Conservation (phyloP, 2,888 invertebrate genomes). For the Stenolophus ochropezus region DNA sequence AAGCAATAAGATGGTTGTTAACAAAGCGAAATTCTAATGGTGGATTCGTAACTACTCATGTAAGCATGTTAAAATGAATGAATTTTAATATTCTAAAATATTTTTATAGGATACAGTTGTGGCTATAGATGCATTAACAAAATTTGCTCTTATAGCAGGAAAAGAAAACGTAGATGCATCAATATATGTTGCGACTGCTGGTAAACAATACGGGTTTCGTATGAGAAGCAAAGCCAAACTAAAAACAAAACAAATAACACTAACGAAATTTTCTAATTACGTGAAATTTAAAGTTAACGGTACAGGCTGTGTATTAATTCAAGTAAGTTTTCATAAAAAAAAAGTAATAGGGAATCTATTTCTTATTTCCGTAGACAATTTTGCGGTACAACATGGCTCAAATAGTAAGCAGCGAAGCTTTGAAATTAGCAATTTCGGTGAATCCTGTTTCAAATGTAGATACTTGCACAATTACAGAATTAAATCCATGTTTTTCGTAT, state of each 20-base stretch:
- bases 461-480: conserved; percentile 72
- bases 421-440: conserved; percentile 73
- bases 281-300: conserved; percentile 74
- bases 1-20: conserved; percentile 83
- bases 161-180: conserved; percentile 72
- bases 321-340: conserved; percentile 69
- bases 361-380: conserved; percentile 71
- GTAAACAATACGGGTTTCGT: conserved; percentile 71
- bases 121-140: conserved; percentile 77
- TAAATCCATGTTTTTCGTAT: conserved; percentile 71
- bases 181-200: conserved; percentile 72
- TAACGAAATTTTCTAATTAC: conserved; percentile 72
- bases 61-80: conserved; percentile 65
- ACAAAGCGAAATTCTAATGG: conserved; percentile 81
- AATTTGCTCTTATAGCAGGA: conserved; percentile 74
- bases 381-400: conserved; percentile 75
- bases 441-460: conserved; percentile 72
- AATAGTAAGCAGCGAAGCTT: conserved; percentile 73
- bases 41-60: conserved; percentile 86
- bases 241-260: conserved; percentile 72
- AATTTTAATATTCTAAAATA: background rate
- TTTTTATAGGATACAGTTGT: conserved; percentile 76
- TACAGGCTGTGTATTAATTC: conserved; percentile 76
- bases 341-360: background rate
- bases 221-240: conserved; percentile 74